A percentile compares a stretch with the other conserved stretches of the same genome.
Evolutionary conservation across 2,113 vertebrate genomes (phyloP).

Genomic region (Tringa solitaria): DNA sequence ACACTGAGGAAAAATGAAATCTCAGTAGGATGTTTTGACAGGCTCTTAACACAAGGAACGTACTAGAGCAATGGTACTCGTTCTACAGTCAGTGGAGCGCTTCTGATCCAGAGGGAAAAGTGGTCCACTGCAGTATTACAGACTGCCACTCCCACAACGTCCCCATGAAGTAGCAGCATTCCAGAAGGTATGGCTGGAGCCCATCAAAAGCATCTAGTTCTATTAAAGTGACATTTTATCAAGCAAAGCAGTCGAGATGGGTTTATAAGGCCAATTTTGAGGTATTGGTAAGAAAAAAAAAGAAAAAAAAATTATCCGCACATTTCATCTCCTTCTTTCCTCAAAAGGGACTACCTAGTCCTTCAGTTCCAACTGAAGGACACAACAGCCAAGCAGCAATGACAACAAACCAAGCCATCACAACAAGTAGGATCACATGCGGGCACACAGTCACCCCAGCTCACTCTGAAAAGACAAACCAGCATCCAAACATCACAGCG

Average conservation of each 20-base stretch:
- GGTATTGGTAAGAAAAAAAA: not conserved
- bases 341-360: not conserved
- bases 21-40: not conserved
- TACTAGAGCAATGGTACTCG: not conserved
- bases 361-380: not conserved
- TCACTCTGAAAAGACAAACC: not conserved
- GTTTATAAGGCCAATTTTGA: not conserved
- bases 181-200: not conserved
- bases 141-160: too few relatives aligned
- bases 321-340: not conserved
- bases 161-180: not conserved
- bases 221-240: not conserved
- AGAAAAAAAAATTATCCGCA: not conserved
- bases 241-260: fast-evolving
- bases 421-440: fast-evolving
- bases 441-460: not conserved
- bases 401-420: not conserved
- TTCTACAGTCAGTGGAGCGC: not conserved
- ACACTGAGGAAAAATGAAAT: not conserved
- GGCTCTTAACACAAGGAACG: not conserved
- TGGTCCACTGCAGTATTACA: not conserved
- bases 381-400: not conserved
- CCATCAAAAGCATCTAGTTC: not conserved
- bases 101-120: not conserved
- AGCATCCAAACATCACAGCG: fast-evolving